Conservation (phyloP, 1,140 invertebrate species). For the Hyles vespertilio region DNA sequence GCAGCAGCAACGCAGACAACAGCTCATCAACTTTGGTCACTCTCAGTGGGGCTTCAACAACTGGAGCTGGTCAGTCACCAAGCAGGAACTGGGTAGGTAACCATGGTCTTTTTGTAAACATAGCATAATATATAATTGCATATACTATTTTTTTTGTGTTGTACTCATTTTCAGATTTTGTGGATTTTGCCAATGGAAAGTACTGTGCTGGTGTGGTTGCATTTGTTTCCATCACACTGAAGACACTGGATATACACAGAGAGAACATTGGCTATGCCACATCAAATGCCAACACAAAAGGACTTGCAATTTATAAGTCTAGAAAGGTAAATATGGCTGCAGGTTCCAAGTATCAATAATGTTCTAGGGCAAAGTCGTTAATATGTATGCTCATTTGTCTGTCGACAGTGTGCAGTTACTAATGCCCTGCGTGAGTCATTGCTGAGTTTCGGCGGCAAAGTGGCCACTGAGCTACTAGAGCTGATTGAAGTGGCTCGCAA, state of each 20-base stretch:
- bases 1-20: constrained; percentile 49
- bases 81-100: constrained; percentile 63
- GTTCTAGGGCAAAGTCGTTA: too few relatives aligned
- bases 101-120: not conserved
- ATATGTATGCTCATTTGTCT: constrained; percentile 6
- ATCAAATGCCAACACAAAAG: constrained; percentile 46
- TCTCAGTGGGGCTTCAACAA: constrained; percentile 72
- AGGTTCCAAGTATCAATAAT: too few relatives aligned
- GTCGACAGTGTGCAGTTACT: constrained; percentile 63
- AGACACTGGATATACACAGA: constrained; percentile 59
- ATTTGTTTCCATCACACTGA: constrained; percentile 65
- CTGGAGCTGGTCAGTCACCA: constrained; percentile 72
- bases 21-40: constrained; percentile 70
- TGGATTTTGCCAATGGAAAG: constrained; percentile 59
- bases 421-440: constrained; percentile 68
- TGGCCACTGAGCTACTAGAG: constrained; percentile 54
- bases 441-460: constrained; percentile 61
- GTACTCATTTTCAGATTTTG: constrained; percentile 51
- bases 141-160: not conserved
- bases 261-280: constrained; percentile 72
- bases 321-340: constrained; percentile 49
- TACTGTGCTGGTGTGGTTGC: constrained; percentile 62
- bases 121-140: not conserved
- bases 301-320: constrained; percentile 64
- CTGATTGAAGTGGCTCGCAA: constrained; percentile 35